These are phyloP conservation scores for Pachycephala philippinensis DNA, from an alignment of 2,113 vertebrate genomes.

Conservation along the genomic window DNA sequence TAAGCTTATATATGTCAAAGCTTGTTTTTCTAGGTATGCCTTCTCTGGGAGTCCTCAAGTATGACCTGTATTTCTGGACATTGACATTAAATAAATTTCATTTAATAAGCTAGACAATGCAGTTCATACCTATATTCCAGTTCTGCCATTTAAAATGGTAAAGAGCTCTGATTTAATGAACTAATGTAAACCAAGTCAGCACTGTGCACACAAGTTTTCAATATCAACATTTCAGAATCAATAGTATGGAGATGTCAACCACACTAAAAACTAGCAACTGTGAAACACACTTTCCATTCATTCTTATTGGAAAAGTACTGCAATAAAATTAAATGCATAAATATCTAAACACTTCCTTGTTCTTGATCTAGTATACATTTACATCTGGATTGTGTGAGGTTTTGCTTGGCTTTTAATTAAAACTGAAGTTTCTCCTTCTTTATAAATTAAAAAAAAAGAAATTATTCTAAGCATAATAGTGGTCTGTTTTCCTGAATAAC, in stretches of 20 bases:
- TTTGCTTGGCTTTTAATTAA: neutral
- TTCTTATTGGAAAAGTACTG: neutral
- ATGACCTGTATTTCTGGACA: neutral
- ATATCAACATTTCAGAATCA: neutral
- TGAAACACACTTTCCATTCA: neutral
- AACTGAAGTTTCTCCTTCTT: neutral
- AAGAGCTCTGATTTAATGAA: neutral
- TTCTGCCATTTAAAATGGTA: neutral
- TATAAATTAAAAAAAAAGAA: neutral
- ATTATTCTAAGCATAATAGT: neutral
- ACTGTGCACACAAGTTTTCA: neutral
- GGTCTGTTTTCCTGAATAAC: neutral
- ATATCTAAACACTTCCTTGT: neutral
- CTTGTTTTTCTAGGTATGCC: neutral
- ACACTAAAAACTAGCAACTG: neutral
- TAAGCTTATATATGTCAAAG: neutral
- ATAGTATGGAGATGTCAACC: fast-evolving
- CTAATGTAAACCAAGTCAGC: neutral
- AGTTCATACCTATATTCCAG: neutral
- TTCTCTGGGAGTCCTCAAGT: neutral
- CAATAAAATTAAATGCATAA: neutral
- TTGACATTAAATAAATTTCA: neutral
- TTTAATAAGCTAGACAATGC: neutral
- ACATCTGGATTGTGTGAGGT: fast-evolving
- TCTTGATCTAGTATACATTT: neutral